phyloP scores from a whole-genome alignment of 2,113 vertebrate species.

The Corydoras maculifer region DNA sequence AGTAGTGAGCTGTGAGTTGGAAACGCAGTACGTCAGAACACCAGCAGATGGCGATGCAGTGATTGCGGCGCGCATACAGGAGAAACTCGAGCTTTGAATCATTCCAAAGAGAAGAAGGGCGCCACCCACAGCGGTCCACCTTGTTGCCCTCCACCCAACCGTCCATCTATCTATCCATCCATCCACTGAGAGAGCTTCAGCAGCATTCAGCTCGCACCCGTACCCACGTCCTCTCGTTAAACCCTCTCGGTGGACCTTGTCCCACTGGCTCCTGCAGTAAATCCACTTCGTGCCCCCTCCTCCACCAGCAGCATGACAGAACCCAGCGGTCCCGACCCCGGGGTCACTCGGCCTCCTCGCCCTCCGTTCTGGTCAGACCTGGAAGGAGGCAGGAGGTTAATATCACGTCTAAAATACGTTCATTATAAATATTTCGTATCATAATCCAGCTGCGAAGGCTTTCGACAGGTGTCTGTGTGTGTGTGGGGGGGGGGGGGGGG shows the following conservation, averaged over 20 bases:
- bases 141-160: not conserved
- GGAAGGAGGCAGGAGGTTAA: not conserved
- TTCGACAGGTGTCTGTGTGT: too few relatives aligned
- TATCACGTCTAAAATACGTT: not conserved
- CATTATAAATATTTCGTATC: too few relatives aligned
- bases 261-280: conserved; percentile 49
- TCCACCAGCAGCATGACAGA: conserved; percentile 26
- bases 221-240: not conserved
- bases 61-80: conserved; percentile 23
- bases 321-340: conserved; percentile 36
- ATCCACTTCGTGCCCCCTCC: conserved; percentile 4
- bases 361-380: conserved; percentile 61
- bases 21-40: not conserved
- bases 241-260: conserved; percentile 34
- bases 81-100: conserved; percentile 22
- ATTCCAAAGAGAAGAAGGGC: conserved; percentile 21
- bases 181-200: conserved; percentile 1
- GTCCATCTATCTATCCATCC: not conserved
- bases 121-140: conserved; percentile 27
- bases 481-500: too few relatives aligned
- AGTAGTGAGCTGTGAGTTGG: not conserved
- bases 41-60: conserved; percentile 36
- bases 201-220: conserved; percentile 11
- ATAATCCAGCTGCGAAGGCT: too few relatives aligned
- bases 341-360: conserved; percentile 67